A percentile compares a stretch with the other conserved stretches of the same genome.
These are phyloP conservation scores for Alviniconcha marisindica DNA, from an alignment of 1,140 invertebrate species.

Conservation along the genomic window DNA sequence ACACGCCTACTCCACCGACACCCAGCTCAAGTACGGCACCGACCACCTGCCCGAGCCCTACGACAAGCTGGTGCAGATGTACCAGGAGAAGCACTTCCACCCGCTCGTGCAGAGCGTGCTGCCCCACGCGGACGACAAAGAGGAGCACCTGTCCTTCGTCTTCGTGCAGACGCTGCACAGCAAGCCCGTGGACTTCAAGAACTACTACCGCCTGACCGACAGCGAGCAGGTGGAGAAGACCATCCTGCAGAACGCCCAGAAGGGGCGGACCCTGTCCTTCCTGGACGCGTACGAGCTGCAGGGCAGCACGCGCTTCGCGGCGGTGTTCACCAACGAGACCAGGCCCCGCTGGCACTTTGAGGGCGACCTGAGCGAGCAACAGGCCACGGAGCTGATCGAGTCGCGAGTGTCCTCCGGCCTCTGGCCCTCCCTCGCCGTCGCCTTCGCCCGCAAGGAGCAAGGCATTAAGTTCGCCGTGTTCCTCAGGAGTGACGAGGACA, in stretches of 20 bases:
- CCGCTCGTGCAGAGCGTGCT: conserved; percentile 66
- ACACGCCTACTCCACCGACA: conserved; percentile 55
- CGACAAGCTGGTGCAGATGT: conserved; percentile 63
- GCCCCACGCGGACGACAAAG: conserved; percentile 53
- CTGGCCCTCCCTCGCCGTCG: conserved; percentile 56
- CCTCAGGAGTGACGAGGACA: conserved; percentile 41
- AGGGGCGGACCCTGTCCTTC: conserved; percentile 57
- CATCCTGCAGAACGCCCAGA: conserved; percentile 46
- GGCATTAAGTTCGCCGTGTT: conserved; percentile 54
- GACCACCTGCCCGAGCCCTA: conserved; percentile 67
- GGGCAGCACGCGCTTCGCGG: conserved; percentile 64
- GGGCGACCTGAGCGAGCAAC: conserved; percentile 34
- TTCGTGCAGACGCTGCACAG: conserved; percentile 58
- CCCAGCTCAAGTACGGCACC: conserved; percentile 65
- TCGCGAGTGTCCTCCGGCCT: conserved; percentile 51
- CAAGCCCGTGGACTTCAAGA: conserved; percentile 54
- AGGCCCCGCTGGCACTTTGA: conserved; percentile 58
- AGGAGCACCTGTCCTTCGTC: conserved; percentile 65
- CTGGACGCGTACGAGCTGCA: conserved; percentile 63
- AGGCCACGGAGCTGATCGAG: conserved; percentile 45
- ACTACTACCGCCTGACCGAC: conserved; percentile 58
- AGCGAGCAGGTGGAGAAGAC: conserved; percentile 51
- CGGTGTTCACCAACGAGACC: conserved; percentile 62
- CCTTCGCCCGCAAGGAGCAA: conserved; percentile 51
- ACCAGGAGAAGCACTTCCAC: conserved; percentile 63